phyloP scores from a whole-genome alignment of 2,113 vertebrate species.

The Rhadina sibilatrix region DNA sequence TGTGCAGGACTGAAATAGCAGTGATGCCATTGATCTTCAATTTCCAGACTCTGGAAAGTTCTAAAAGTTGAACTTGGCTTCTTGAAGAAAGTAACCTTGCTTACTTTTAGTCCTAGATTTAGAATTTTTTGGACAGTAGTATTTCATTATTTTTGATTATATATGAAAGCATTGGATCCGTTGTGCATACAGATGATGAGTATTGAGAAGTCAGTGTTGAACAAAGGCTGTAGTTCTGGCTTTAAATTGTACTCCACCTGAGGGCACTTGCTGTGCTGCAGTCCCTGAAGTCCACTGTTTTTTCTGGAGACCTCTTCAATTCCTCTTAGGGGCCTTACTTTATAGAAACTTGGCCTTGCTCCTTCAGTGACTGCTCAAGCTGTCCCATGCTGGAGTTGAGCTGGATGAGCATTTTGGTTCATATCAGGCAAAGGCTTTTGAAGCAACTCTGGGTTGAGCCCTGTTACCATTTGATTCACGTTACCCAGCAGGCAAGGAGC shows the following conservation, averaged over 20 bases:
- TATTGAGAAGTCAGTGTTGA: background rate
- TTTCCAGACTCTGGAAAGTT: background rate
- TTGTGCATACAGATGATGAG: background rate
- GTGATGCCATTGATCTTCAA: background rate
- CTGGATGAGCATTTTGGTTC: background rate
- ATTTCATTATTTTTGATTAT: background rate
- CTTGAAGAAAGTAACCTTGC: background rate
- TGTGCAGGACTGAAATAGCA: background rate
- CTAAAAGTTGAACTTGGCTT: background rate
- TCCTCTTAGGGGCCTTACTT: background rate
- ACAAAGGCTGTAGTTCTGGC: background rate
- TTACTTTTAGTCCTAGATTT: background rate
- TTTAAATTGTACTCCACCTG: background rate
- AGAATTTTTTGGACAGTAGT: background rate
- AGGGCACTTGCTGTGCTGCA: background rate
- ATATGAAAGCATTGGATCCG: background rate
- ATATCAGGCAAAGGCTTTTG: background rate
- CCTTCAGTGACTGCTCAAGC: background rate
- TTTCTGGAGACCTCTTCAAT: background rate
- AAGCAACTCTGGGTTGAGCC: fast-evolving
- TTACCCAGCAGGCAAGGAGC: background rate
- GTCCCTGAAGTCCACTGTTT: fast-evolving
- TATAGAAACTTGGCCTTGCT: background rate
- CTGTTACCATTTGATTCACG: background rate
- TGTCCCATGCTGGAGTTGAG: background rate